A percentile compares a stretch with the other conserved stretches of the same genome.
Conservation (phyloP, 2,113 vertebrate species). For the Syngnathus typhle region DNA sequence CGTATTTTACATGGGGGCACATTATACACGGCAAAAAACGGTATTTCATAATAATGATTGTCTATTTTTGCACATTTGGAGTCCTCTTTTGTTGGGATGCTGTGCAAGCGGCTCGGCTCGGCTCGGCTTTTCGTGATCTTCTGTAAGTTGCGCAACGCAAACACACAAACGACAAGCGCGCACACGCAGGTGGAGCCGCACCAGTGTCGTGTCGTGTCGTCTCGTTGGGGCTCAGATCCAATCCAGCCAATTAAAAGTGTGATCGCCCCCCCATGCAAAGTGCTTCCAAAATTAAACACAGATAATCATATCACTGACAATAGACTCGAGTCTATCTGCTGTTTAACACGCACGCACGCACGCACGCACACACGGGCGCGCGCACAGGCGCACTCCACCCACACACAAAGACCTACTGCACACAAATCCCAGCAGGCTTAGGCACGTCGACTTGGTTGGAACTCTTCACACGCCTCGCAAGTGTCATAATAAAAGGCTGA, state of each 20-base stretch:
- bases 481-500: slow-evolving; percentile 21
- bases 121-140: slow-evolving; percentile 34
- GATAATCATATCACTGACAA: slow-evolving; percentile 45
- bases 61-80: too few species aligned
- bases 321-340: slow-evolving; percentile 31
- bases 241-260: slow-evolving; percentile 47
- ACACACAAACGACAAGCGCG: background rate
- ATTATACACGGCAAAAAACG: too few species aligned
- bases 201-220: slow-evolving; percentile 9
- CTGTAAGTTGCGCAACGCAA: background rate
- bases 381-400: background rate
- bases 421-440: slow-evolving; percentile 39
- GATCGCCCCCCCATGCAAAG: background rate
- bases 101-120: slow-evolving; percentile 40
- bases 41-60: too few species aligned
- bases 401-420: slow-evolving; percentile 9
- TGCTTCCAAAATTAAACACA: slow-evolving; percentile 35
- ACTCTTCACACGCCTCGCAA: slow-evolving; percentile 21
- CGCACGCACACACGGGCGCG: slow-evolving; percentile 9
- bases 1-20: too few species aligned
- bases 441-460: slow-evolving; percentile 35
- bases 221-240: slow-evolving; percentile 18
- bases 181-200: slow-evolving; percentile 4
- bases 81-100: background rate
- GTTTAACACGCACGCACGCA: slow-evolving; percentile 11